A percentile compares a stretch with the other conserved stretches of the same genome.
These are phyloP conservation scores for Zaprionus africanus DNA, from an alignment of 1,140 invertebrate genomes.

Conservation along the genomic window DNA sequence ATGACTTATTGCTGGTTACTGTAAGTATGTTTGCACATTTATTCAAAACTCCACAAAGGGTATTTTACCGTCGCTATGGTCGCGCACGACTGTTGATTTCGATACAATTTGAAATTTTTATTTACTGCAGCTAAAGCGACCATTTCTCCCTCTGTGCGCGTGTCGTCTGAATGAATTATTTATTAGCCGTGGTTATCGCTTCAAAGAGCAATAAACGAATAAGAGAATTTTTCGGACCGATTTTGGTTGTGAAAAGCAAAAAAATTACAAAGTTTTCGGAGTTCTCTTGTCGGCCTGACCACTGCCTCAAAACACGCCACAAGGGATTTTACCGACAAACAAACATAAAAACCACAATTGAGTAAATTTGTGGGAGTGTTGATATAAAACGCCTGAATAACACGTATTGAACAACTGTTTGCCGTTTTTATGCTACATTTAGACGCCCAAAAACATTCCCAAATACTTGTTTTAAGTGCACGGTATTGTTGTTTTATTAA, in stretches of 20 bases:
- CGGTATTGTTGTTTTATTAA: too few relatives aligned
- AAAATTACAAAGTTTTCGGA: conserved; percentile 53
- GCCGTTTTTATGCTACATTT: conserved; percentile 68
- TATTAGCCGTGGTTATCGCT: conserved; percentile 82
- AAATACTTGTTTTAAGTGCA: background rate
- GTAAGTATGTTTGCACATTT: too few relatives aligned
- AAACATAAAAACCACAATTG: conserved; percentile 25
- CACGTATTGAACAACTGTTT: conserved; percentile 79
- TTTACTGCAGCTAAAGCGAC: too few relatives aligned
- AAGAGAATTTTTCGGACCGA: conserved; percentile 15
- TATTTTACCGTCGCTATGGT: too few relatives aligned
- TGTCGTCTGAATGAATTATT: conserved; percentile 82
- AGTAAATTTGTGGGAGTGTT: conserved; percentile 13
- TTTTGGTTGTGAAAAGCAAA: conserved; percentile 51
- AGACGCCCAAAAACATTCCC: conserved; percentile 20
- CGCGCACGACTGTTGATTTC: too few relatives aligned
- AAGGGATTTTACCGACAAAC: conserved; percentile 67
- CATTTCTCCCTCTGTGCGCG: background rate
- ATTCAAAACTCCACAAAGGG: too few relatives aligned
- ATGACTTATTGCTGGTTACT: too few relatives aligned
- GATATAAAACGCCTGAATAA: conserved; percentile 76
- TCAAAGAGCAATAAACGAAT: conserved; percentile 69
- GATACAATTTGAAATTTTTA: too few relatives aligned
- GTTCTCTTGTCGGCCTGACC: background rate
- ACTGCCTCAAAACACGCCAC: conserved; percentile 76